A percentile compares a stretch with the other conserved stretches of the same genome.
phyloP scores from a whole-genome alignment of 2,888 invertebrate genomes.

The Nephrotoma appendiculata region DNA sequence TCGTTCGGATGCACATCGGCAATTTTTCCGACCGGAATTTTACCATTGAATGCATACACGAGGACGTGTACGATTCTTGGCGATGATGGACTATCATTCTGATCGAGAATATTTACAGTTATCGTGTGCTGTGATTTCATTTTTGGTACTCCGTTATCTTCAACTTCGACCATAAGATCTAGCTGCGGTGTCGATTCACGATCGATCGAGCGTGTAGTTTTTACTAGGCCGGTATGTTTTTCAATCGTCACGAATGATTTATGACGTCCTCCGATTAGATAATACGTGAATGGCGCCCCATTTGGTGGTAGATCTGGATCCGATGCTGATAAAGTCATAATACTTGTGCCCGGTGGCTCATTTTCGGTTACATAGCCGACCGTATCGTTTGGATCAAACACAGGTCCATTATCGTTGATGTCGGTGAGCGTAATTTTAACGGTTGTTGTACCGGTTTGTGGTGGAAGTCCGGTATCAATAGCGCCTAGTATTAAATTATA shows the following conservation, averaged over 20 bases:
- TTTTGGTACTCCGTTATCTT: constrained; percentile 73
- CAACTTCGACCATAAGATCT: constrained; percentile 65
- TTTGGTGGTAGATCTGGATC: constrained; percentile 85
- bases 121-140: constrained; percentile 70
- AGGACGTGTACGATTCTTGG: constrained; percentile 68
- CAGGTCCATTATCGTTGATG: constrained; percentile 87
- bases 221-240: constrained; percentile 63
- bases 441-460: constrained; percentile 80
- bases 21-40: constrained; percentile 65
- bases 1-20: constrained; percentile 89
- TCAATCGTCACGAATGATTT: constrained; percentile 62
- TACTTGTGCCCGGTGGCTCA: constrained; percentile 66
- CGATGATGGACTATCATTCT: constrained; percentile 82
- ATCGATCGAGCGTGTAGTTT: constrained; percentile 66
- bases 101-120: constrained; percentile 62
- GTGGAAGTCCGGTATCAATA: constrained; percentile 76
- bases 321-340: constrained; percentile 71
- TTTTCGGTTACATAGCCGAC: constrained; percentile 74
- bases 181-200: constrained; percentile 65
- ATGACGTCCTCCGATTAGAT: constrained; percentile 62
- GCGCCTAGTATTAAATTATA: constrained; percentile 73
- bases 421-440: constrained; percentile 69
- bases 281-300: constrained; percentile 78
- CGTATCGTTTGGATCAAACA: constrained; percentile 56
- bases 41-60: constrained; percentile 61